Evolutionary conservation across 2,888 invertebrate species (phyloP), one percentile per base, ranked within the genome.

Genomic region (Callimorpha dominula): DNA sequence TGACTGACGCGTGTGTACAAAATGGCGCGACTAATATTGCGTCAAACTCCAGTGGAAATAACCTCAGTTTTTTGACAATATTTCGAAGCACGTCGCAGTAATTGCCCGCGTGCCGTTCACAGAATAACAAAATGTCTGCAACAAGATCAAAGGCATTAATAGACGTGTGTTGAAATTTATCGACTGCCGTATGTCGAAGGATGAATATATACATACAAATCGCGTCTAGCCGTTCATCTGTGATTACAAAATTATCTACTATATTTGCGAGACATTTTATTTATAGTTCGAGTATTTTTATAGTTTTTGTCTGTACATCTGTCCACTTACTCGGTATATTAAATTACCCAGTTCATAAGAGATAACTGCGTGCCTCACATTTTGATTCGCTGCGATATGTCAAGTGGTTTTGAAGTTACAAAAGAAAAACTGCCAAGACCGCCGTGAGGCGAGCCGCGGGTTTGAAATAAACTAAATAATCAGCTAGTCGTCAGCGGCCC

Each of bases 161-260:
- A 94, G 92, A 94, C 94, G 92, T 93, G 92, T 91, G 88, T 94
- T 89, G 93, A 92, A 93, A 95, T 94, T 94, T 95, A 95, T 95
- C 87, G 94, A 92, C 89, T 90, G 86, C 82, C 83, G 88, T 86
- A 87, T 90, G 89, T 92, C 90, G 90, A 90, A 91, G 85, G 89
- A 88, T 91, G 90, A 91, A 93, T 90, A 87, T 81, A 85, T 89
- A 88, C 89, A 89, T 89, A 88, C 88, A 86, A 88, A 89, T 87
- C 83, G 80, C 79, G 77, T 73, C 42, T 75, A 81, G 65, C n/a
- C 72, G 75, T 82, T 78, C 75, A 77, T 81, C 76, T 80, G 77
- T 72, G 77, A 84, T 85, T 82, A 77, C 49, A 78, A 77, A 75
- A 82, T 81, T 79, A 76, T 80, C 68, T 80, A 71, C 71, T 74